phyloP scores from a whole-genome alignment of 2,797 vertebrate species.

The Leptodactylus fallax region DNA sequence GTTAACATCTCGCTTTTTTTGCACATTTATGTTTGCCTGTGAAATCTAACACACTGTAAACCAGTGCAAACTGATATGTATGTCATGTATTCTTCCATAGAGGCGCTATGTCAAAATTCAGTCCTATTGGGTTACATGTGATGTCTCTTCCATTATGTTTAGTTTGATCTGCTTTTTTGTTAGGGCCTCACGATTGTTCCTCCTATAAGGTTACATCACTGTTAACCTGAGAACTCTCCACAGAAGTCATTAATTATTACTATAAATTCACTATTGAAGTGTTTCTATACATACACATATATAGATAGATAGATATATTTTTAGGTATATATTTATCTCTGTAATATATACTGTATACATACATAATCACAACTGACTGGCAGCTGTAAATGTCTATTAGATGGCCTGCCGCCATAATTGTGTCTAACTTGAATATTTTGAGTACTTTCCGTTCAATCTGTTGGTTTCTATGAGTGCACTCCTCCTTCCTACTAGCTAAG shows the following conservation, averaged over 20 bases:
- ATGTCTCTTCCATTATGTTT: background rate
- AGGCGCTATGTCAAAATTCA: slow-evolving; percentile 9
- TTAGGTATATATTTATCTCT: no score
- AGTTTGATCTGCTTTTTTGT: slow-evolving; percentile 17
- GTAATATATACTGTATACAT: no score
- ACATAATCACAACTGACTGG: no score
- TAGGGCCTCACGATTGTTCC: background rate
- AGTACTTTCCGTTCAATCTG: background rate
- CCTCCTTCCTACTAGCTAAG: background rate
- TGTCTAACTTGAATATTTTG: background rate
- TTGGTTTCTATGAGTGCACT: no score
- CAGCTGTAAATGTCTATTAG: no score
- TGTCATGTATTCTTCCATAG: background rate
- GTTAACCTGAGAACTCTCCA: background rate
- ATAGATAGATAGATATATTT: no score
- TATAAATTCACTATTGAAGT: background rate
- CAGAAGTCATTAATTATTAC: background rate
- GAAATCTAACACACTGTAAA: slow-evolving; percentile 14
- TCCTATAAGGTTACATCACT: background rate
- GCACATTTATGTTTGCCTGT: background rate
- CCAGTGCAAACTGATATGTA: background rate
- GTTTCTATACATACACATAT: no score
- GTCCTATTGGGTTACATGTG: slow-evolving; percentile 1
- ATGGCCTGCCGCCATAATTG: background rate
- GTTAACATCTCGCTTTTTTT: background rate